These are phyloP conservation scores for Burhinus bistriatus DNA, from an alignment of 2,113 vertebrate species.

Conservation along the genomic window DNA sequence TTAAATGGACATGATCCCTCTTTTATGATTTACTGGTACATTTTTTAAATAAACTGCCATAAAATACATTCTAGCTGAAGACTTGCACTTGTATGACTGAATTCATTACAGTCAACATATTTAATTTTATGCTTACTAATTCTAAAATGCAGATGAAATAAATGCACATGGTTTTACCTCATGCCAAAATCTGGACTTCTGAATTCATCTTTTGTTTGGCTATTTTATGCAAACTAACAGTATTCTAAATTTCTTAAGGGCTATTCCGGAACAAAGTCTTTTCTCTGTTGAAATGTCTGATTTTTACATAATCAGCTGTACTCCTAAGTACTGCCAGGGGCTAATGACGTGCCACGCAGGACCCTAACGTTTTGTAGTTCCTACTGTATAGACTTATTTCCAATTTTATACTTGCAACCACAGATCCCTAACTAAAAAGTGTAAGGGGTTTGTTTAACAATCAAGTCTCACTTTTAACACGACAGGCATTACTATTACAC, in stretches of 20 bases:
- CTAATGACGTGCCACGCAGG: constrained; percentile 26
- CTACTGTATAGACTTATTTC: constrained; percentile 48
- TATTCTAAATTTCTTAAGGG: constrained; percentile 66
- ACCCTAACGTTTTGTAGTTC: constrained; percentile 36
- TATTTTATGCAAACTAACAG: constrained; percentile 55
- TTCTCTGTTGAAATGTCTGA: constrained; percentile 47
- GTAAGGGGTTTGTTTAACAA: constrained; percentile 36
- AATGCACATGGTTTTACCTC: constrained; percentile 88
- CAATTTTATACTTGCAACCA: constrained; percentile 58
- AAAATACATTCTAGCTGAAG: constrained; percentile 76
- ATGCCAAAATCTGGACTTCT: constrained; percentile 78
- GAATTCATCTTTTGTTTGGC: constrained; percentile 73
- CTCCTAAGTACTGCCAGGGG: constrained; percentile 5
- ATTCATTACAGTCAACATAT: constrained; percentile 82
- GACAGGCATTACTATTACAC: constrained; percentile 33
- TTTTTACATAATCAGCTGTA: constrained; percentile 42
- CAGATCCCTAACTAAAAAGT: background rate
- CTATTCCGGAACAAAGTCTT: constrained; percentile 44
- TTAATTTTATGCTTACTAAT: constrained; percentile 85
- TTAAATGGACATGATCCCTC: constrained; percentile 86
- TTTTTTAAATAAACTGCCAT: constrained; percentile 86
- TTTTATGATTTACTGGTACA: constrained; percentile 90
- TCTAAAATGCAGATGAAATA: constrained; percentile 84
- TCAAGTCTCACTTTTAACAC: constrained; percentile 55
- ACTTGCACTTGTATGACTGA: constrained; percentile 86